These are phyloP conservation scores for Agonum fuliginosum DNA, from an alignment of 2,888 invertebrate species.

Conservation along the genomic window DNA sequence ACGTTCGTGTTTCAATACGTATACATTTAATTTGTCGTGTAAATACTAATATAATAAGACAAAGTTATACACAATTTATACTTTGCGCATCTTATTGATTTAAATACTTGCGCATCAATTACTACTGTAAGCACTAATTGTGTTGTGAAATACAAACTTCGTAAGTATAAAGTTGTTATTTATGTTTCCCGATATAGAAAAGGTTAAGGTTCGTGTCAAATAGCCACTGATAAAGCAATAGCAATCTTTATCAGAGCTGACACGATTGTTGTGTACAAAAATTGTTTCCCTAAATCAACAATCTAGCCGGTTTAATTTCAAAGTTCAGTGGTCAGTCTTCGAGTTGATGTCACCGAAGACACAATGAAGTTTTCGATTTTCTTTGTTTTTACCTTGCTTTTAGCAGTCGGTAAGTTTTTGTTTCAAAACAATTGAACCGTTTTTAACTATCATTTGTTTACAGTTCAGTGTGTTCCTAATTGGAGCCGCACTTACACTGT, in stretches of 20 bases:
- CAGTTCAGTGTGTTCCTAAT: conserved; percentile 72
- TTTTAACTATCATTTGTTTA: background rate
- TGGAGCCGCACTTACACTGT: conserved; percentile 85
- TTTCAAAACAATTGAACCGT: background rate
- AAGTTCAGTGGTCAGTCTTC: conserved; percentile 48
- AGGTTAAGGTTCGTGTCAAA: conserved; percentile 54
- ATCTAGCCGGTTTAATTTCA: conserved; percentile 44
- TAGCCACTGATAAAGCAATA: conserved; percentile 40
- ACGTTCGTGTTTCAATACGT: background rate
- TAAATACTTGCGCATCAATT: background rate
- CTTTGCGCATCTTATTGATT: conserved; percentile 43
- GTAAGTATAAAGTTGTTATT: conserved; percentile 39
- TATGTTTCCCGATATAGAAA: conserved; percentile 35
- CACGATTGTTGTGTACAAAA: conserved; percentile 46
- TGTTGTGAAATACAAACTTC: conserved; percentile 33
- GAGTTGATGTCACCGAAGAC: conserved; percentile 16
- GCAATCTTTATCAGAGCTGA: conserved; percentile 49
- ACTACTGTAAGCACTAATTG: conserved; percentile 5
- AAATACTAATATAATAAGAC: conserved; percentile 19
- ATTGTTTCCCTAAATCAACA: conserved; percentile 9
- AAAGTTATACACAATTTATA: background rate
- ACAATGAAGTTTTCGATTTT: conserved; percentile 34
- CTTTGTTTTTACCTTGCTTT: conserved; percentile 25
- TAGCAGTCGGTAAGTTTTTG: conserved; percentile 32
- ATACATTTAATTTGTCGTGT: conserved; percentile 28